phyloP scores from a whole-genome alignment of 1,140 invertebrate genomes.

The Delia radicum region DNA sequence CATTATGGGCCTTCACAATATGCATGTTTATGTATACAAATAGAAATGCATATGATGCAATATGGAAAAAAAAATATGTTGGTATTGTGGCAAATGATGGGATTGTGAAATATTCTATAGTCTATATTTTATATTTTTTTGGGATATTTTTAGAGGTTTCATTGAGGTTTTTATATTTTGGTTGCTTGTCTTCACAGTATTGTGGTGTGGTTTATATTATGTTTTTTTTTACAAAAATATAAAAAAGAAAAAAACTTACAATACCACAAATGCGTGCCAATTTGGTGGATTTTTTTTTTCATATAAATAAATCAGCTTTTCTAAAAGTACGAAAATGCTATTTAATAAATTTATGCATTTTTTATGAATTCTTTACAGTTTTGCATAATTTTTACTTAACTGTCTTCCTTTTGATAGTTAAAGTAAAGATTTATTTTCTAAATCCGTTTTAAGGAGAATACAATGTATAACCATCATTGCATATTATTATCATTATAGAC shows the following conservation, averaged over 20 bases:
- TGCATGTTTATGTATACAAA: not conserved
- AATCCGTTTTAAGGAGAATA: not conserved
- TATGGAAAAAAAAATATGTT: not conserved
- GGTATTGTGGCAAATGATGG: not conserved
- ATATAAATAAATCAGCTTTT: not conserved
- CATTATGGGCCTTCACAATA: not conserved
- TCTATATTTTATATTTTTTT: not conserved
- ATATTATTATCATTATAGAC: not conserved
- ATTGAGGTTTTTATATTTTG: slow-evolving; percentile 9
- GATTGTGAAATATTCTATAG: too few relatives aligned
- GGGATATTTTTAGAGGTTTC: slow-evolving; percentile 2
- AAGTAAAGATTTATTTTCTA: not conserved
- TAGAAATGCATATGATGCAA: not conserved
- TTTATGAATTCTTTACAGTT: not conserved
- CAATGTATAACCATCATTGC: not conserved
- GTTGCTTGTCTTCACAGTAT: slow-evolving; percentile 14
- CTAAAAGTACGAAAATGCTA: not conserved
- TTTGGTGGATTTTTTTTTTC: not conserved
- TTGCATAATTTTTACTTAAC: not conserved
- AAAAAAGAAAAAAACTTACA: not conserved
- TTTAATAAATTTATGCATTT: too few relatives aligned
- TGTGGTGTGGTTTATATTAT: not conserved
- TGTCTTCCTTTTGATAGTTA: not conserved
- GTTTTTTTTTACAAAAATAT: not conserved
- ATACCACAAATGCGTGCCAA: not conserved